Evolutionary conservation across 2,113 vertebrate genomes (phyloP).

Genomic region (Butorides virescens): DNA sequence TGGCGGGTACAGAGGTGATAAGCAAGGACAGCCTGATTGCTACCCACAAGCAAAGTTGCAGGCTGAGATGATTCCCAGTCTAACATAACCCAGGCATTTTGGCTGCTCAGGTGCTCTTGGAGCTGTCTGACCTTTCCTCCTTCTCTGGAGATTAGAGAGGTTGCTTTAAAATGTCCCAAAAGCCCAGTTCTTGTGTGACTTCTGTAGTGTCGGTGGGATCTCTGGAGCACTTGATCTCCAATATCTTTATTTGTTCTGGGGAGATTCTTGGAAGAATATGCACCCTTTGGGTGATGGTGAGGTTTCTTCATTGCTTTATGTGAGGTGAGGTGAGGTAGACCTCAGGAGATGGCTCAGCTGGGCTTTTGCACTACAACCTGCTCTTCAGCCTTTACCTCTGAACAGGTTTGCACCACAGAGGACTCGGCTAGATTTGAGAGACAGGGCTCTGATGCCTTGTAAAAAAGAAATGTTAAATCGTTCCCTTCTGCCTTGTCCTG

Average conservation of each 20-base stretch:
- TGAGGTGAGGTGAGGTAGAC: neutral
- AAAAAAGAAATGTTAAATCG: neutral
- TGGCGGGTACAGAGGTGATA: neutral
- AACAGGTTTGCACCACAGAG: neutral
- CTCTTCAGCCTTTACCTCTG: neutral
- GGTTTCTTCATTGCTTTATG: neutral
- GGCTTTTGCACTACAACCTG: neutral
- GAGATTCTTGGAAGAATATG: neutral
- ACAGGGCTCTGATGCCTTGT: neutral
- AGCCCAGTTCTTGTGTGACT: neutral
- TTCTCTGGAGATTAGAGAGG: neutral
- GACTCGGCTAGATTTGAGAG: neutral
- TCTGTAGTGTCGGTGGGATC: neutral
- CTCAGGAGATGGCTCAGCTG: neutral
- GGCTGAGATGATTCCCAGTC: neutral
- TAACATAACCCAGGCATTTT: neutral
- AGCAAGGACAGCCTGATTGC: neutral
- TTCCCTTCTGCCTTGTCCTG: neutral
- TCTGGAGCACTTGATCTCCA: neutral
- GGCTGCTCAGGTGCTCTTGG: neutral
- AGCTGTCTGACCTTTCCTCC: neutral
- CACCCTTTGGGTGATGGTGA: accelerated
- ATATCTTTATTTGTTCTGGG: neutral
- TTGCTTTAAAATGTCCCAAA: neutral
- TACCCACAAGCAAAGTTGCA: neutral